Base-by-base conservation (phyloP, 2,797 vertebrate species). In the Cyclopterus lumpus region DNA sequence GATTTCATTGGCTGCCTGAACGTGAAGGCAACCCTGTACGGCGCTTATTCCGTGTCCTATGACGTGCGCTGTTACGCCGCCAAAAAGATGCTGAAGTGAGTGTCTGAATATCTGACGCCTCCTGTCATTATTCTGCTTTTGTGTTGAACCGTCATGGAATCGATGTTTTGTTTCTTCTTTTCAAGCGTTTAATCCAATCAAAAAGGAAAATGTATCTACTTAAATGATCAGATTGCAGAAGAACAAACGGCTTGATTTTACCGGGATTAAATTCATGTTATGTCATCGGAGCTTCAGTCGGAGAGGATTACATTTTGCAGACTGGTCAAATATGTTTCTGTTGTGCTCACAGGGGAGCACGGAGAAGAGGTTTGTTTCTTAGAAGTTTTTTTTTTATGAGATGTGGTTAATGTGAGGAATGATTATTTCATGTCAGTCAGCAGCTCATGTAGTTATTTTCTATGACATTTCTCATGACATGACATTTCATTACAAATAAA, bases 1-100 rank as follows among this genome's bases (percentile, higher is more conserved):
- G 97, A 99, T 88, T 95, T 98, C 88, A 95, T 97, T 44, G 97
- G 97, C 79, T 98, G 96, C 88, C 90, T 98, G 88, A 98, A 96
- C 0, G 80, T 99, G 77, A 97, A 98, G 70, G 97, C 96, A 1
- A 95, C 94, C 0, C 93, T 99, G 58, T 99, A 99, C 0, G 96
- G 97, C 18, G 95, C 89, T 11, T 99, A 99, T 80, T 93, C 95
- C 0, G 77, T 99, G 77, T 98, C 97, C 83, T 99, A 97, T 0
- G 94, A 98, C 75, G 89, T 99, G 74, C 95, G 93, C 76, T 99
- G 97, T 90, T 93, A 95, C 0, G 93, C 94, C 48, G 97, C 98
- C 73, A 97, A 96, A 88, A 93, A 85, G 4, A 84, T 98, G 22
- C 16, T 98, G 68, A 98, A 94, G 98, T 98, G 90, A 97, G 96